Base-by-base conservation (phyloP, 2,113 vertebrate genomes). In the Empidonax traillii region DNA sequence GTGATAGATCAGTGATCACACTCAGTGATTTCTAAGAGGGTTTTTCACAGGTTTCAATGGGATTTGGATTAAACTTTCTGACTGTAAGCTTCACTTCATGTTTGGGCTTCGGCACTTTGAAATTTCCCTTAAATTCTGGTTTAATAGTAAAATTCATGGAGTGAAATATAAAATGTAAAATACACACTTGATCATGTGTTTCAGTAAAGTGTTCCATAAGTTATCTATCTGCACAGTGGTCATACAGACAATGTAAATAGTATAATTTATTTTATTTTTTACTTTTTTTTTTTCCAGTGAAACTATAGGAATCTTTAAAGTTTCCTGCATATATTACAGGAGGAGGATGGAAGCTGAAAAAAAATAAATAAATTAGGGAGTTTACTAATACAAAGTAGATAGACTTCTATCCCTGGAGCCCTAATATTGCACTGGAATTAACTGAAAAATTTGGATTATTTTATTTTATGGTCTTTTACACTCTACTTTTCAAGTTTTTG, bases 131-230 rank as follows among this genome's bases (percentile, higher is more conserved):
- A 44, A 35, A 76, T 73, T 61, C 80, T 49, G 2, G 7, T 63
- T 90, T 80, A 33, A 3, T 37, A 12, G 7, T 17, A 66, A 80
- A 88, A 49, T 49, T 41, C 0, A 7, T 25, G 14, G 17, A 49
- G 15, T 17, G 0, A 39, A 89, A 67, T 35, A 52, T 21, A 61
- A 83, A 89, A 89, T 53, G 37, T 11, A 53, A 7, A 27, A 23
- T 8, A n/a, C 2, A 59, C 5, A 68, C 35, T 24, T 37, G 28
- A 84, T 16, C 4, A 9, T 2, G 2, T 5, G 0, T 14, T 21
- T 87, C 27, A 16, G 14, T n/a, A 47, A 22, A 5, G 4, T 85
- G 44, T 47, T 35, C 9, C 12, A 4, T 23, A 41, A 10, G 3
- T 15, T 71, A 14, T 35, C 62, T 71, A 14, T 35, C 62, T 74